Base-by-base conservation (phyloP, 2,888 invertebrate species). In the Arrhopalites spinosus region DNA sequence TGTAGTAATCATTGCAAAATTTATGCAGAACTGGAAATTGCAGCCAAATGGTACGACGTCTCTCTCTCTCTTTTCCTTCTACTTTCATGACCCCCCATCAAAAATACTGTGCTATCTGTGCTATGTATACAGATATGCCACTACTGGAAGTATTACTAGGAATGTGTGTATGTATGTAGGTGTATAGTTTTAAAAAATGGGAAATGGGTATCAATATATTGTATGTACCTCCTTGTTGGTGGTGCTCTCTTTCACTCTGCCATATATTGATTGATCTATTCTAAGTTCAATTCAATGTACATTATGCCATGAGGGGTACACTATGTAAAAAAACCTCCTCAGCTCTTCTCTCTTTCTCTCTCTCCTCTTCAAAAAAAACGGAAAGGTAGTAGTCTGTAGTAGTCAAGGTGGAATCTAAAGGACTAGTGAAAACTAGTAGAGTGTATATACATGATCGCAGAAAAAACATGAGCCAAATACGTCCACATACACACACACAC, bases 191-290 rank as follows among this genome's bases (percentile, higher is more conserved):
- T n/a, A n/a, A n/a, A n/a, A n/a, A n/a, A n/a, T n/a, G n/a, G n/a
- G n/a, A n/a, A n/a, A n/a, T n/a, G n/a, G n/a, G n/a, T n/a, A n/a
- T n/a, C n/a, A n/a, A n/a, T n/a, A n/a, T n/a, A n/a, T n/a, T n/a
- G n/a, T n/a, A 11, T 36, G 36, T 36, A 7, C 36, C 36, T 36
- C 36, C 36, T 36, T 36, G n/a, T n/a, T n/a, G n/a, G n/a, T n/a
- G n/a, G 20, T n/a, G 59, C 25, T 20, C 53, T 53, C 25, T 11
- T 27, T 59, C 25, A 15, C 59, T 59, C 59, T 59, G 23, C 50
- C 50, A 50, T 50, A 59, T 59, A 59, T 59, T 59, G 59, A 59
- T 59, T 59, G 59, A 59, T 59, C 59, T 59, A 59, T 59, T 59
- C 59, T 36, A 36, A 36, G 59, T 50, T 50, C 36, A 36, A 36